Percentiles rank a stretch among this genome's conserved stretches.
Evolutionary conservation across 2,888 invertebrate species (phyloP).

Genomic region (Polyommatus icarus): DNA sequence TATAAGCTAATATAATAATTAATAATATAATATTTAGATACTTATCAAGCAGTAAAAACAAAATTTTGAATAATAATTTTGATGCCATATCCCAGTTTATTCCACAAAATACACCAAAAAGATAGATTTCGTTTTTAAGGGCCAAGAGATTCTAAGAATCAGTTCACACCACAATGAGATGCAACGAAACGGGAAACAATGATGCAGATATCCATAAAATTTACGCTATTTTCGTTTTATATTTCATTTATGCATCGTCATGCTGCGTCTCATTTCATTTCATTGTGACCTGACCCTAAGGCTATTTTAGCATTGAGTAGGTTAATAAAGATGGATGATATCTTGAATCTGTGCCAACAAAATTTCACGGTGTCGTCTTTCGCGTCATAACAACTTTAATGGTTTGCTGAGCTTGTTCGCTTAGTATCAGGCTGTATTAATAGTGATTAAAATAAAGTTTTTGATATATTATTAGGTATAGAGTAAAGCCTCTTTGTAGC

Average conservation of each 20-base stretch:
- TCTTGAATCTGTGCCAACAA: conserved; percentile 6
- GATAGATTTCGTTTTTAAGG: neutral
- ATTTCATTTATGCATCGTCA: neutral
- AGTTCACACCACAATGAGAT: too few species aligned
- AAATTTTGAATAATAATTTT: neutral
- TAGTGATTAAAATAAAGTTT: too few species aligned
- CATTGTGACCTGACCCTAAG: neutral
- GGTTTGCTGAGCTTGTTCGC: neutral
- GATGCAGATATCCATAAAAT: too few species aligned
- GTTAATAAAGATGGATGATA: conserved; percentile 12
- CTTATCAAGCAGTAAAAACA: too few species aligned
- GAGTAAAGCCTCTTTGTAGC: too few species aligned
- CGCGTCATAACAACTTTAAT: conserved; percentile 9
- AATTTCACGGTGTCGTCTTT: conserved; percentile 11
- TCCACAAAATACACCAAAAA: neutral
- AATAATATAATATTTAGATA: neutral
- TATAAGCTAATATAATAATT: neutral
- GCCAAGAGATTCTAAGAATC: too few species aligned
- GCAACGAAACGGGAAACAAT: too few species aligned
- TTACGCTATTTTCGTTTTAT: too few species aligned
- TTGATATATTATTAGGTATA: too few species aligned
- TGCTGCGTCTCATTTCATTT: neutral
- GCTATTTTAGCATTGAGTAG: neutral
- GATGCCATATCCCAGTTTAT: neutral
- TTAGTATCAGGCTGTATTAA: neutral